Conservation (phyloP, 1,140 invertebrate species). For the Nephila pilipes region DNA sequence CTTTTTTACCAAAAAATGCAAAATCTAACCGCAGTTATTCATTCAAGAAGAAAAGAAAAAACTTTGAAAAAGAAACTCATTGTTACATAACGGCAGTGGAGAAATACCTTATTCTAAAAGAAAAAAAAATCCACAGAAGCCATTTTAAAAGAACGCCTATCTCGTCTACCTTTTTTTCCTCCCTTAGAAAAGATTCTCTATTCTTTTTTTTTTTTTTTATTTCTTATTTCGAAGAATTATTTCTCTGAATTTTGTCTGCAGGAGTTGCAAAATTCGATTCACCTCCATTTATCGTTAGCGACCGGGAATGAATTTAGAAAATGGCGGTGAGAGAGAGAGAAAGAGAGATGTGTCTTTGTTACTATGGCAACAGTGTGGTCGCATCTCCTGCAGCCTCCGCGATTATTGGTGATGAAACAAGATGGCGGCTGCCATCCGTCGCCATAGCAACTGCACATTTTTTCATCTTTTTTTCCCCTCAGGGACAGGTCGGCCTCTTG, state of each 20-base stretch:
- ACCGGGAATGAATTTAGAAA: constrained; percentile 35
- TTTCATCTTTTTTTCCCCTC: background rate
- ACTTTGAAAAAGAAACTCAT: background rate
- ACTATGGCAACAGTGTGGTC: background rate
- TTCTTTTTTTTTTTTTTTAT: background rate
- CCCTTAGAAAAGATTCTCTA: background rate
- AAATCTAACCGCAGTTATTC: background rate
- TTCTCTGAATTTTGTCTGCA: background rate
- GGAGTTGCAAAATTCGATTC: constrained; percentile 3
- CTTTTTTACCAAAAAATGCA: background rate
- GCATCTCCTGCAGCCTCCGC: background rate
- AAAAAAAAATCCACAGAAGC: background rate
- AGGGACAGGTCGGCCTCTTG: constrained; percentile 21
- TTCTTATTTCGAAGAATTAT: background rate
- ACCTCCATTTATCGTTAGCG: constrained; percentile 26
- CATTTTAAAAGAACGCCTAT: background rate
- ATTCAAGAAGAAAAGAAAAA: background rate
- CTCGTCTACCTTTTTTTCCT: background rate
- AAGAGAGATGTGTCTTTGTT: background rate
- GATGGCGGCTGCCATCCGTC: constrained; percentile 36
- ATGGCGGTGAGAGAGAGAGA: constrained; percentile 17
- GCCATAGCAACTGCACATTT: constrained; percentile 14
- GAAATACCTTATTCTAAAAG: background rate
- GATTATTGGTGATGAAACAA: constrained; percentile 54
- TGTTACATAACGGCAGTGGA: background rate